Conservation (phyloP, 2,113 vertebrate species). For the Sturnira hondurensis region DNA sequence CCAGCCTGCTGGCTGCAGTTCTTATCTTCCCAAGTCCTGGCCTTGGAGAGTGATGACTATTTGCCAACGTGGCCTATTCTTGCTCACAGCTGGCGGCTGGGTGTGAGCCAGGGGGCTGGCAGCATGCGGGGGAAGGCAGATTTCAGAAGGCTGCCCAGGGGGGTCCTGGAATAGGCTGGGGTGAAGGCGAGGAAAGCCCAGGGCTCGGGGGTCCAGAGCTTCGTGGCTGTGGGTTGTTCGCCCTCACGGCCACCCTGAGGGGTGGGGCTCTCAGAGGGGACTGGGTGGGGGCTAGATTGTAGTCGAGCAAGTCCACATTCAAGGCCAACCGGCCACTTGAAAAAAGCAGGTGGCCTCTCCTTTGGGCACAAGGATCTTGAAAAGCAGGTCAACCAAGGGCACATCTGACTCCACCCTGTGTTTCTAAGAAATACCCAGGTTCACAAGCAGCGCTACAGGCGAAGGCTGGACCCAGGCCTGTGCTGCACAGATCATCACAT, state of each 20-base stretch:
- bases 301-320: background rate
- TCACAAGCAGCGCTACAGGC: rapidly evolving
- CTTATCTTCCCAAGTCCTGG: background rate
- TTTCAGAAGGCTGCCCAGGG: rapidly evolving
- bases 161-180: rapidly evolving
- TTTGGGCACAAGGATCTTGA: background rate
- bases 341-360: background rate
- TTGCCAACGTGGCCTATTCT: background rate
- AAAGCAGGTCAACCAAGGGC: background rate
- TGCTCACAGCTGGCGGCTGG: too few relatives aligned
- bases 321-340: rapidly evolving
- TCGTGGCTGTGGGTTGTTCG: rapidly evolving
- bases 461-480: rapidly evolving
- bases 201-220: background rate
- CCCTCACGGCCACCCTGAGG: rapidly evolving
- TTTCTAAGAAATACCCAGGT: background rate
- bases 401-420: background rate
- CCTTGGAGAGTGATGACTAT: background rate
- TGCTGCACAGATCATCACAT: rapidly evolving
- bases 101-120: rapidly evolving
- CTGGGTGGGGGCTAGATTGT: rapidly evolving
- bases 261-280: background rate
- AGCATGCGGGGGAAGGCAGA: too few relatives aligned
- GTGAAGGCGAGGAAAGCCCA: background rate
- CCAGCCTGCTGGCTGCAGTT: rapidly evolving